Percentiles rank a stretch among this genome's conserved stretches.
phyloP scores from a whole-genome alignment of 2,888 invertebrate genomes.

The Chouioia cunea region DNA sequence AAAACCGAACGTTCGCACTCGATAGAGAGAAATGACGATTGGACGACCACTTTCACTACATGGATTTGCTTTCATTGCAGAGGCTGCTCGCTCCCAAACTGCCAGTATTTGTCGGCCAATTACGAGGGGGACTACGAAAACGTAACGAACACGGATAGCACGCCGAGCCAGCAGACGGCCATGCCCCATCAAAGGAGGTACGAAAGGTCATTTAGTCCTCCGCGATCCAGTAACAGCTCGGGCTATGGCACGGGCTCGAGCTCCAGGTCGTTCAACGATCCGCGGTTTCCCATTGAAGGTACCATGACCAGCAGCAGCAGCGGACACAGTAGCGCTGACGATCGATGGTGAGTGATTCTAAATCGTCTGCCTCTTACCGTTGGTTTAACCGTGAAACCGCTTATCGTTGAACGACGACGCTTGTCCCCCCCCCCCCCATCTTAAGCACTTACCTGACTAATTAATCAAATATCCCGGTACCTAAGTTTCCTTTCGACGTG shows the following conservation, averaged over 20 bases:
- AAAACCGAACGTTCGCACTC: neutral
- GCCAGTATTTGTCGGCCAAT: conserved; percentile 74
- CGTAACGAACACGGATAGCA: conserved; percentile 71
- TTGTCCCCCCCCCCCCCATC: conserved; percentile 12
- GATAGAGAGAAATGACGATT: neutral
- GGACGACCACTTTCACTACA: no score
- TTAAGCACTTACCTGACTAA: neutral
- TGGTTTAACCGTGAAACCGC: conserved; percentile 56
- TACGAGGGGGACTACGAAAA: conserved; percentile 80
- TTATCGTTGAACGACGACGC: conserved; percentile 51
- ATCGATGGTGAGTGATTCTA: conserved; percentile 72
- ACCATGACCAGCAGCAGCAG: conserved; percentile 76
- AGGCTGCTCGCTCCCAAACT: conserved; percentile 76
- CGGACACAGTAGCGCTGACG: conserved; percentile 75
- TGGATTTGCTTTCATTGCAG: conserved; percentile 59
- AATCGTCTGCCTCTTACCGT: conserved; percentile 24
- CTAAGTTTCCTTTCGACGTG: neutral
- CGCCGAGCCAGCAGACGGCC: conserved; percentile 67
- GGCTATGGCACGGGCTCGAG: conserved; percentile 84
- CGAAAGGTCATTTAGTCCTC: conserved; percentile 82
- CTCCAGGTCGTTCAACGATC: conserved; percentile 67
- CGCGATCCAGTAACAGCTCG: conserved; percentile 84
- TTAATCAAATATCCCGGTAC: neutral
- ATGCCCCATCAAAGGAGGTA: conserved; percentile 77
- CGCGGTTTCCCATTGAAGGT: conserved; percentile 69